Evolutionary conservation across 2,113 vertebrate species (phyloP), one percentile per base, ranked within the genome.

Genomic region (Hipposideros armiger): DNA sequence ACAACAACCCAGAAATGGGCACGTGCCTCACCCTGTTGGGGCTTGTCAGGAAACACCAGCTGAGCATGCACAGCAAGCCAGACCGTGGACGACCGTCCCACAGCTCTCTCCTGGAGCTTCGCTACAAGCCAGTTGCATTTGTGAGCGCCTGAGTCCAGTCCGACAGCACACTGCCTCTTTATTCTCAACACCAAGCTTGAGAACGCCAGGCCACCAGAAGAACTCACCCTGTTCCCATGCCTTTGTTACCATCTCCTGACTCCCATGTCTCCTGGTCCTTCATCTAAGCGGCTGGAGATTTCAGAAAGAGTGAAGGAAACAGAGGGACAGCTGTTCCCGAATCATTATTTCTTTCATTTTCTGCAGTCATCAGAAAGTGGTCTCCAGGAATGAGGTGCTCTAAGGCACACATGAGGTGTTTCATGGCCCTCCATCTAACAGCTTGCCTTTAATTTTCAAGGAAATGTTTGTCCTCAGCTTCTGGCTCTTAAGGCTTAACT

Each of bases 31-130:
- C 47, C 14, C 54, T 67, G 15, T 4, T 56, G 58, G 69, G 15
- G 19, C 45, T 72, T 3, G 4, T 10, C 15, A 19, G 72, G 62
- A 36, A 42, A 54, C 28, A 13, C 81, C 36, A 40, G 56, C 9
- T 10, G 45, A 40, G 40, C 20, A 1, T 1, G 32, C 8, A 16
- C n/a, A 47, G 56, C 70, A 72, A 77, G 16, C 62, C 64, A 50
- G 64, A 16, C 32, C n/a, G 0, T 0, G 22, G 56, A 5, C 0
- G 1, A 7, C 0, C 6, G 30, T 28, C 40, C 90, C 69, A 42
- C 42, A 52, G 22, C 30, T 45, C 13, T 42, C 30, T n/a, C 26
- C 58, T 40, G 70, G 32, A 69, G 73, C 64, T 73, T 32, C 11
- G 60, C 54, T 50, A 4, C 50, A 15, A 76, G 45, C 77, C 50